Percentiles rank a stretch among this genome's conserved stretches.
These are phyloP conservation scores for Xestoiulus laeticollis DNA, from an alignment of 2,888 invertebrate species.

Conservation along the genomic window DNA sequence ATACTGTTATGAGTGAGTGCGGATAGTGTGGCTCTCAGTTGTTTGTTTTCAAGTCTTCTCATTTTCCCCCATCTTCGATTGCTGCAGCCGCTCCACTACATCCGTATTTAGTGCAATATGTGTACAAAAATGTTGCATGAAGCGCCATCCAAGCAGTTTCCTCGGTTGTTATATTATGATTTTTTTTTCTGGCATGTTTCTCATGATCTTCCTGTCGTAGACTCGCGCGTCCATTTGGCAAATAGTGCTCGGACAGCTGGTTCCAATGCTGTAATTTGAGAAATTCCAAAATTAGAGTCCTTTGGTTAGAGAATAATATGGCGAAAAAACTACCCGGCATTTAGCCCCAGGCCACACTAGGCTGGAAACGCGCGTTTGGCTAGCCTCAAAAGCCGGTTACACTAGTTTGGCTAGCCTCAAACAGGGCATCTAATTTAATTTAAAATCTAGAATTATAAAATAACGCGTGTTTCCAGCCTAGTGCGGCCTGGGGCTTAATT, in stretches of 20 bases:
- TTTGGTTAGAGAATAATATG: neutral
- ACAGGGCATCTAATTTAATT: no score
- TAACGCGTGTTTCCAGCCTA: no score
- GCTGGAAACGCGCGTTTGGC: no score
- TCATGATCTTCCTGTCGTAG: neutral
- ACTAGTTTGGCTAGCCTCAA: no score
- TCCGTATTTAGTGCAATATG: constrained; percentile 11
- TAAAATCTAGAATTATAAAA: no score
- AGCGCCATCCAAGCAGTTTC: neutral
- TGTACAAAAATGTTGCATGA: constrained; percentile 5
- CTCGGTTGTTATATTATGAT: neutral
- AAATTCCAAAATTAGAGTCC: neutral
- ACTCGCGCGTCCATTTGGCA: neutral
- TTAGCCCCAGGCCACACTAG: no score
- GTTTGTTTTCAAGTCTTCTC: constrained; percentile 20
- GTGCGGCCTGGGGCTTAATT: no score
- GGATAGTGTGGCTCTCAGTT: neutral
- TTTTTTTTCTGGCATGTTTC: constrained; percentile 6
- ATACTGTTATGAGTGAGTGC: constrained; percentile 52
- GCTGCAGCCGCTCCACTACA: constrained; percentile 13
- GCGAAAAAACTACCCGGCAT: constrained; percentile 15
- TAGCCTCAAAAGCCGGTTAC: no score
- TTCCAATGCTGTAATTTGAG: neutral
- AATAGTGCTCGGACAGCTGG: neutral
- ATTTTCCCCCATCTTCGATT: neutral